Evolutionary conservation across 2,888 invertebrate genomes (phyloP).

Genomic region (Bombylius discolor): DNA sequence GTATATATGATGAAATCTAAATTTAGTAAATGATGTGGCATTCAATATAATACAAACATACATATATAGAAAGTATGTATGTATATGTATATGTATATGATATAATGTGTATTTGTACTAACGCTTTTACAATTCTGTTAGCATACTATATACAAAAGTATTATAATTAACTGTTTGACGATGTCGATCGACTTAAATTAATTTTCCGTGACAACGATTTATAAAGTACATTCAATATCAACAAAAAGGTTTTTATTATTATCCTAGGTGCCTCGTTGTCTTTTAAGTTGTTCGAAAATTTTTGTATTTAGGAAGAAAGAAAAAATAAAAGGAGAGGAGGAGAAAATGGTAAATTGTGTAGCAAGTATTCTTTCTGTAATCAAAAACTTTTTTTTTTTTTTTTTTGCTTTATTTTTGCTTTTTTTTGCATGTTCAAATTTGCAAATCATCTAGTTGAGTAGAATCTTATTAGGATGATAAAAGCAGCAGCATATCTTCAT

Average conservation of each 20-base stretch:
- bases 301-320: no score
- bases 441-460: constrained; percentile 8
- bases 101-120: no score
- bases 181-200: constrained; percentile 4
- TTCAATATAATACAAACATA: no score
- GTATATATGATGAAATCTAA: background rate
- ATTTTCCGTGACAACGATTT: constrained; percentile 8
- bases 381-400: background rate
- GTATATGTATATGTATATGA: no score
- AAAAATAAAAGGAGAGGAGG: no score
- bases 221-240: constrained; percentile 1
- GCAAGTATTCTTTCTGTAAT: background rate
- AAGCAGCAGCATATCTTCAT: background rate
- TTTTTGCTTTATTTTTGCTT: background rate
- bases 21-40: background rate
- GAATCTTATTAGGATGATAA: constrained; percentile 8
- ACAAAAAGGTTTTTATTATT: constrained; percentile 1
- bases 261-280: background rate
- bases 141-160: background rate
- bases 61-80: no score
- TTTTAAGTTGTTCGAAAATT: background rate
- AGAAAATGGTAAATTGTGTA: no score
- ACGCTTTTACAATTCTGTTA: no score
- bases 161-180: constrained; percentile 4
- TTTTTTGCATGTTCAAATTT: background rate